phyloP scores from a whole-genome alignment of 2,113 vertebrate genomes.

The Oreochromis tanganicae region DNA sequence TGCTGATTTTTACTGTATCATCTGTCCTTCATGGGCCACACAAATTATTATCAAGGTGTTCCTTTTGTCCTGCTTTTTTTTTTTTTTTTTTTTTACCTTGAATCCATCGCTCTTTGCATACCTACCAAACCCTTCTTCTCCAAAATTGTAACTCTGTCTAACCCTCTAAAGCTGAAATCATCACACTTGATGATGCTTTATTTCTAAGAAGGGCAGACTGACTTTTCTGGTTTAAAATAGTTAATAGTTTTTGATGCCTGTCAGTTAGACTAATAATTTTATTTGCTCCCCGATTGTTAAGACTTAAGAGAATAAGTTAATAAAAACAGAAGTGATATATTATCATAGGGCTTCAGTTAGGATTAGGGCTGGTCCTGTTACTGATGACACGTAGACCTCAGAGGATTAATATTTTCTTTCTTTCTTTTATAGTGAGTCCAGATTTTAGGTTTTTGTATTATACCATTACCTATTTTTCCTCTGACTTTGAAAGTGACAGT shows the following conservation, averaged over 20 bases:
- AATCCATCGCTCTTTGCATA: background rate
- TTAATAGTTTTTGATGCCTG: background rate
- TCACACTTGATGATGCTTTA: background rate
- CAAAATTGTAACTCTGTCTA: background rate
- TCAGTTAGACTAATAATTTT: fast-evolving
- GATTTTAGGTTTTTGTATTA: background rate
- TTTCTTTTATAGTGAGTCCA: background rate
- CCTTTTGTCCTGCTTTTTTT: background rate
- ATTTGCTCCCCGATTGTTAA: background rate
- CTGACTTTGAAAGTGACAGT: background rate
- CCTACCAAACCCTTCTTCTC: background rate
- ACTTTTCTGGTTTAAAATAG: background rate
- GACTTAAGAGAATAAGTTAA: background rate
- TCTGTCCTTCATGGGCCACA: fast-evolving
- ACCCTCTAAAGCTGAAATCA: background rate
- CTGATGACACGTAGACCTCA: background rate
- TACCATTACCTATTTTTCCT: background rate
- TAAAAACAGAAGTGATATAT: fast-evolving
- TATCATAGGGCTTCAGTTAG: background rate
- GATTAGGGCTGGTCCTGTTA: background rate
- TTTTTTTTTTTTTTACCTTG: background rate
- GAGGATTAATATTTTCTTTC: background rate
- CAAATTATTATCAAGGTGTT: background rate
- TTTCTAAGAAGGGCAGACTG: background rate
- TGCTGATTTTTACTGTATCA: background rate